These are phyloP conservation scores for Andricus quercusramuli DNA, from an alignment of 2,888 invertebrate species.

Conservation along the genomic window DNA sequence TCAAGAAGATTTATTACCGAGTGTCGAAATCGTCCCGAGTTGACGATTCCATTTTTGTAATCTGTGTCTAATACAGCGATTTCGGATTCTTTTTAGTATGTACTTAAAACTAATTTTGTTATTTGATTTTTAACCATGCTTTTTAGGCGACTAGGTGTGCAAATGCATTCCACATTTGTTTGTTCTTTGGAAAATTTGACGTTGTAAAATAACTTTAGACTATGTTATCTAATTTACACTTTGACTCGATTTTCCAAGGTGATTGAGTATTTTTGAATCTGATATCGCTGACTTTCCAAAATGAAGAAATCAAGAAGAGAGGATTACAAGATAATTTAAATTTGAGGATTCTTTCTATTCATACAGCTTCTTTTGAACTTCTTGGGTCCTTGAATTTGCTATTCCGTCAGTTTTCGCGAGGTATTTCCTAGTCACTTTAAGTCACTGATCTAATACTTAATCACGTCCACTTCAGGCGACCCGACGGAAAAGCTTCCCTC, in stretches of 20 bases:
- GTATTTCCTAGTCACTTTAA: conserved; percentile 42
- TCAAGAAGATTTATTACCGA: conserved; percentile 51
- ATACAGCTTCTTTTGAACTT: not conserved
- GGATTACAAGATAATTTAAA: not conserved
- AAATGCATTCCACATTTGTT: not conserved
- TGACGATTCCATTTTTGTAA: not conserved
- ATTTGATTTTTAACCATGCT: not conserved
- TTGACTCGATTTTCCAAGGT: not conserved
- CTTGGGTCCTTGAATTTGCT: conserved; percentile 43
- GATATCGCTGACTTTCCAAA: not conserved
- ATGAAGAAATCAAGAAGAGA: not conserved
- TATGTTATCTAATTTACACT: not conserved
- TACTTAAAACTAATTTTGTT: not conserved
- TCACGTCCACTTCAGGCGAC: conserved; percentile 27
- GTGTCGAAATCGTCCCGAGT: conserved; percentile 60
- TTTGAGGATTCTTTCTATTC: not conserved
- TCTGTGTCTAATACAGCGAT: not conserved
- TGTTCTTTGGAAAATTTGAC: not conserved
- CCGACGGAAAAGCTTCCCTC: conserved; percentile 23
- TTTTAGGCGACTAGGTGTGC: not conserved
- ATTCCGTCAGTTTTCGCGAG: conserved; percentile 54
- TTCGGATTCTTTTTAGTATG: not conserved
- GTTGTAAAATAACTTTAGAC: not conserved
- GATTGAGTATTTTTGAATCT: not conserved
- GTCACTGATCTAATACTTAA: conserved; percentile 17